Conservation (phyloP, 2,113 vertebrate species). For the Istiophorus platypterus region DNA sequence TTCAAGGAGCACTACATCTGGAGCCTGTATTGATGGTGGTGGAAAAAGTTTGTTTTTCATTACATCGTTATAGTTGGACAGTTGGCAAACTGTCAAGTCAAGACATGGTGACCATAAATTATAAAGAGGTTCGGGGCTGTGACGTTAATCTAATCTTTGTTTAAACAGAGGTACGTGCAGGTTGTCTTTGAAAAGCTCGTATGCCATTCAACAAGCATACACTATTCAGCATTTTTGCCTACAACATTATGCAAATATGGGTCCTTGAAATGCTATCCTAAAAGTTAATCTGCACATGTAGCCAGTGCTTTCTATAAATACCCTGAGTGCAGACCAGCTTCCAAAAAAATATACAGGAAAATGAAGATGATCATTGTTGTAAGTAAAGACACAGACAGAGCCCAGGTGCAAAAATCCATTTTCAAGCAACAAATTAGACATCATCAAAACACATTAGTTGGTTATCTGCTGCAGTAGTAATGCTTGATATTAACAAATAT, state of each 20-base stretch:
- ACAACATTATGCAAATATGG: background rate
- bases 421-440: constrained; percentile 6
- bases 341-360: background rate
- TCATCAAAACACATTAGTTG: background rate
- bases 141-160: background rate
- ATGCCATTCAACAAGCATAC: background rate
- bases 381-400: background rate
- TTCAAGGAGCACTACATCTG: too few species aligned
- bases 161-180: background rate
- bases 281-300: background rate
- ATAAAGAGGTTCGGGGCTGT: background rate
- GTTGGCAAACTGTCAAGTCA: background rate
- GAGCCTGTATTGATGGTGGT: too few species aligned
- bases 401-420: background rate
- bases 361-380: background rate
- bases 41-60: too few species aligned
- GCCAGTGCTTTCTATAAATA: background rate
- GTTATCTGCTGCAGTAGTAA: background rate
- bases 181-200: background rate
- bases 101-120: background rate
- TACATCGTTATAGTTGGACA: background rate
- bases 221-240: constrained; percentile 2
- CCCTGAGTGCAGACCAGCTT: background rate
- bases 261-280: background rate
- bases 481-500: background rate